Conservation (phyloP, 2,113 vertebrate species). For the Leptocoma aspasia region DNA sequence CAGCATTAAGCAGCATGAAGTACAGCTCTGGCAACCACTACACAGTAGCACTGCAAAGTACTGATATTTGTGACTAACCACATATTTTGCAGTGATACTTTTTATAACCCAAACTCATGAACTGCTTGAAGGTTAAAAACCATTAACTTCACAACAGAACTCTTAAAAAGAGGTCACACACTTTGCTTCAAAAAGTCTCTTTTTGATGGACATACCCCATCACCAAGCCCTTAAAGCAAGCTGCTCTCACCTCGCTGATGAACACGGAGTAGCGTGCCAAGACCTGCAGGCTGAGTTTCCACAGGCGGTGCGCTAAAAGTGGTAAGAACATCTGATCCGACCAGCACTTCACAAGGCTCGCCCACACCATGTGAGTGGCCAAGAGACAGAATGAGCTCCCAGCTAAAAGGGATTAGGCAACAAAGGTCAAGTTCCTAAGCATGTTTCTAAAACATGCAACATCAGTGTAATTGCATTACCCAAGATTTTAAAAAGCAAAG, state of each 20-base stretch:
- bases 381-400: constrained; percentile 83
- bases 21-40: neutral
- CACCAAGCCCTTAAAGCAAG: neutral
- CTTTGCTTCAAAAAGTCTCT: neutral
- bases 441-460: neutral
- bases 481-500: neutral
- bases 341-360: constrained; percentile 86
- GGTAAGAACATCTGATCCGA: constrained; percentile 86
- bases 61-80: neutral
- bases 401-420: constrained; percentile 57
- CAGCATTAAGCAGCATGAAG: neutral
- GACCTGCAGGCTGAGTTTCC: constrained; percentile 91
- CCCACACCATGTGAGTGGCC: constrained; percentile 86
- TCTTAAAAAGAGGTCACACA: neutral
- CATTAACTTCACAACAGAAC: neutral
- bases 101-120: neutral
- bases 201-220: neutral
- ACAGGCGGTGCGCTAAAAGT: constrained; percentile 85
- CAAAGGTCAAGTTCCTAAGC: neutral
- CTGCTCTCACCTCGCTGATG: constrained; percentile 82
- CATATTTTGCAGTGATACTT: neutral
- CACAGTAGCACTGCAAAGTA: neutral
- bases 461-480: neutral
- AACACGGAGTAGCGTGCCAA: constrained; percentile 88
- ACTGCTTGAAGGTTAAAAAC: neutral